phyloP scores from a whole-genome alignment of 2,113 vertebrate genomes.

The Colossoma macropomum region DNA sequence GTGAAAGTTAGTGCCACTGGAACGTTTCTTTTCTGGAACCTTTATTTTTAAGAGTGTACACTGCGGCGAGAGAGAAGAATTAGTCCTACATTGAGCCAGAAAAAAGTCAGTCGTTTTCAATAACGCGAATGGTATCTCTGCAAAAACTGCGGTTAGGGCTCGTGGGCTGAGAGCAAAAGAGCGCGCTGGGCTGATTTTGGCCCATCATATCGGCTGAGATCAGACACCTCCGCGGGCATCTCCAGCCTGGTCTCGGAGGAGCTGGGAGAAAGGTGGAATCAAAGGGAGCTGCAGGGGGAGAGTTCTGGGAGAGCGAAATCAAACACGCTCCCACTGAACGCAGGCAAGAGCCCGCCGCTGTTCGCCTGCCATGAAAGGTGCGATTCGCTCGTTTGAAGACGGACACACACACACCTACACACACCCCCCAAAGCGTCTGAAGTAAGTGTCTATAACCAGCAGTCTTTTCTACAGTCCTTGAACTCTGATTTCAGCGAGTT shows the following conservation, averaged over 20 bases:
- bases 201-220: slow-evolving; percentile 37
- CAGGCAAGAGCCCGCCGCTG: slow-evolving; percentile 32
- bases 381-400: slow-evolving; percentile 37
- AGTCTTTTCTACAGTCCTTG: neutral
- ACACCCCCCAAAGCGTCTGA: slow-evolving; percentile 30
- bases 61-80: neutral
- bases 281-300: slow-evolving; percentile 51
- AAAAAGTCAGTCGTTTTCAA: neutral
- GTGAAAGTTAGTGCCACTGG: too few species aligned
- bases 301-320: slow-evolving; percentile 49
- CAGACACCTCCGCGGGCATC: slow-evolving; percentile 37
- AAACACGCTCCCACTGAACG: slow-evolving; percentile 49
- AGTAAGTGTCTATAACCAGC: slow-evolving; percentile 6
- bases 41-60: too few species aligned
- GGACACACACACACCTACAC: neutral
- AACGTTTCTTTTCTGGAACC: too few species aligned
- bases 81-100: neutral
- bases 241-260: slow-evolving; percentile 39
- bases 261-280: slow-evolving; percentile 47
- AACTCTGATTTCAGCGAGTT: neutral
- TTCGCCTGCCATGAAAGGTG: slow-evolving; percentile 41
- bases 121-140: neutral
- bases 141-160: neutral
- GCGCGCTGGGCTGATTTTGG: slow-evolving; percentile 1
- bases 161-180: slow-evolving; percentile 28